Percentiles rank a stretch among this genome's conserved stretches.
Evolutionary conservation across 2,113 vertebrate genomes (phyloP).

Genomic region (Panthera uncia): DNA sequence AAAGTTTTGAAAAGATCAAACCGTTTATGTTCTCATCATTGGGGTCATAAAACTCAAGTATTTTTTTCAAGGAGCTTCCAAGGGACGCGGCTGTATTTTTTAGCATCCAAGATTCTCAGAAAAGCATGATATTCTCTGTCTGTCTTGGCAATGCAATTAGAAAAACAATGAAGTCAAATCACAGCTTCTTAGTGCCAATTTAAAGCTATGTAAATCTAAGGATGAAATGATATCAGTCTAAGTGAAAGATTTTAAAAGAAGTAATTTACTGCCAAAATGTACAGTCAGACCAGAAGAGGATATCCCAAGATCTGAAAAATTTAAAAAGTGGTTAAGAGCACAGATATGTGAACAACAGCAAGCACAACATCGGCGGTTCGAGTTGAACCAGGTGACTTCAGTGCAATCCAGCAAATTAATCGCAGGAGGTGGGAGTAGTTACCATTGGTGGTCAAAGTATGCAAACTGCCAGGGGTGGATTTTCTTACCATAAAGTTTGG

Average conservation of each 20-base stretch:
- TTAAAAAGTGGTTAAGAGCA: background rate
- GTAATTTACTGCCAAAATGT: background rate
- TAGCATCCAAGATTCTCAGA: background rate
- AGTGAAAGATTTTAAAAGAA: background rate
- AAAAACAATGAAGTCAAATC: background rate
- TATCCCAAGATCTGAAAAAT: background rate
- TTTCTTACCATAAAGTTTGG: background rate
- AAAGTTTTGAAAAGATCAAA: slow-evolving; percentile 3
- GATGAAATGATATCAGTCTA: background rate
- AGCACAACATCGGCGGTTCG: background rate
- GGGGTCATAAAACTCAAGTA: background rate
- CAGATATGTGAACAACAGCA: background rate
- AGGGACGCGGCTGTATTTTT: background rate
- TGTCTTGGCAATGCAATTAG: background rate
- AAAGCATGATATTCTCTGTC: background rate
- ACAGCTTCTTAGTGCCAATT: background rate
- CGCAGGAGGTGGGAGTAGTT: background rate
- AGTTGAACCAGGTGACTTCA: background rate
- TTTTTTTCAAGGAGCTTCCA: background rate
- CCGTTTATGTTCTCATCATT: background rate
- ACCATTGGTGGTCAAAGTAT: background rate
- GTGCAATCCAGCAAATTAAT: too few species aligned
- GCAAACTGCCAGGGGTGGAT: background rate
- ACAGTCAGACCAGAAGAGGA: background rate
- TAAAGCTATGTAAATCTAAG: background rate